phyloP scores from a whole-genome alignment of 2,113 vertebrate species.

The Nycticryphes semicollaris region DNA sequence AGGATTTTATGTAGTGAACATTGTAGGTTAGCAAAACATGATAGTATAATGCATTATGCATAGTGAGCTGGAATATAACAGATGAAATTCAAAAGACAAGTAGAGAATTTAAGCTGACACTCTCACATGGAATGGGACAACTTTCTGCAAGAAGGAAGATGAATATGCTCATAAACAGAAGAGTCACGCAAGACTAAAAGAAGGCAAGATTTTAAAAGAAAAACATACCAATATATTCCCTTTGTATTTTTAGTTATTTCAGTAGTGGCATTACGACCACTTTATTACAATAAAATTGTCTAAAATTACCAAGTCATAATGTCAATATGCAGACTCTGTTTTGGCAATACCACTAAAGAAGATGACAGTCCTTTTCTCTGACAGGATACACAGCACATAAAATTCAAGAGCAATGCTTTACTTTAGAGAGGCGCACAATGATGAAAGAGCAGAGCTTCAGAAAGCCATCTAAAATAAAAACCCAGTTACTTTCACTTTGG shows the following conservation, averaged over 20 bases:
- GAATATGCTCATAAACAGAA: background rate
- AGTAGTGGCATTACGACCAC: background rate
- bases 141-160: background rate
- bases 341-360: background rate
- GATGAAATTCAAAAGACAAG: background rate
- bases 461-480: background rate
- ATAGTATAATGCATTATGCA: background rate
- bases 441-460: background rate
- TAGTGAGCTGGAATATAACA: background rate
- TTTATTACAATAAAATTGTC: background rate
- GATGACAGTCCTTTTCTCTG: background rate
- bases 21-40: background rate
- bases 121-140: background rate
- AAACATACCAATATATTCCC: background rate
- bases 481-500: background rate
- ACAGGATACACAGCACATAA: fast-evolving
- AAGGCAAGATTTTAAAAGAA: background rate
- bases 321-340: background rate
- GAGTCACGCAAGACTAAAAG: background rate
- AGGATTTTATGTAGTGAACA: background rate
- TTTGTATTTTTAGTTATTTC: background rate
- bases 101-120: background rate
- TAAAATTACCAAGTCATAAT: background rate
- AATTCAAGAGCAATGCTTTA: background rate
- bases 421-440: background rate